A percentile compares a stretch with the other conserved stretches of the same genome.
Conservation (phyloP, 2,888 invertebrate species). For the Ophioninae sp. region DNA sequence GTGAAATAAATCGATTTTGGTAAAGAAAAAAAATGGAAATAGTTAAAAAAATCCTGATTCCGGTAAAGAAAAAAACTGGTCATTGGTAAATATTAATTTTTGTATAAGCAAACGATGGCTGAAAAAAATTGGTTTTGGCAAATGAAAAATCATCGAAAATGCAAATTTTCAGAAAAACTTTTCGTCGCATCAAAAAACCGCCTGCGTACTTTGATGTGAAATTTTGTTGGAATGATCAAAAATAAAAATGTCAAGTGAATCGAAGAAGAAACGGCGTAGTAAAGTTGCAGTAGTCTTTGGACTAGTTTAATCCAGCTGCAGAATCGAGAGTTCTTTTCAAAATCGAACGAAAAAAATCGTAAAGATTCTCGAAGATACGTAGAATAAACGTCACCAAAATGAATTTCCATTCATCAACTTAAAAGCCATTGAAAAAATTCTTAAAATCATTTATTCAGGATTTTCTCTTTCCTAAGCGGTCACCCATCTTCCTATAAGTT, state of each 20-base stretch:
- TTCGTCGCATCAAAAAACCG: background rate
- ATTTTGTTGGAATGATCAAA: background rate
- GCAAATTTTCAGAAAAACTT: too few species aligned
- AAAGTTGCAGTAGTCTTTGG: background rate
- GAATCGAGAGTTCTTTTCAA: background rate
- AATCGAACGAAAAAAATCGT: background rate
- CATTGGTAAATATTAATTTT: background rate
- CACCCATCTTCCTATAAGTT: background rate
- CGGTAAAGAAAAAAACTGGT: too few species aligned
- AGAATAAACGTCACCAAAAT: background rate
- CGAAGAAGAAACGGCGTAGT: background rate
- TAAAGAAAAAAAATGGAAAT: too few species aligned
- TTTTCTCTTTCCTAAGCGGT: background rate
- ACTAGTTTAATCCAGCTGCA: background rate
- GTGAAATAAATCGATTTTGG: too few species aligned
- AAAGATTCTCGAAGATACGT: background rate
- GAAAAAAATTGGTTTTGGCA: background rate
- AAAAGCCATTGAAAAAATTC: background rate
- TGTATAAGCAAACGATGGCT: background rate
- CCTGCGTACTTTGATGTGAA: background rate
- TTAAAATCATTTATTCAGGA: background rate
- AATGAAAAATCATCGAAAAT: background rate
- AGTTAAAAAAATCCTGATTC: too few species aligned
- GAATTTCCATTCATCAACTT: background rate
- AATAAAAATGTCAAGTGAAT: background rate